Base-by-base conservation (phyloP, 2,113 vertebrate species). In the Nothoprocta perdicaria region DNA sequence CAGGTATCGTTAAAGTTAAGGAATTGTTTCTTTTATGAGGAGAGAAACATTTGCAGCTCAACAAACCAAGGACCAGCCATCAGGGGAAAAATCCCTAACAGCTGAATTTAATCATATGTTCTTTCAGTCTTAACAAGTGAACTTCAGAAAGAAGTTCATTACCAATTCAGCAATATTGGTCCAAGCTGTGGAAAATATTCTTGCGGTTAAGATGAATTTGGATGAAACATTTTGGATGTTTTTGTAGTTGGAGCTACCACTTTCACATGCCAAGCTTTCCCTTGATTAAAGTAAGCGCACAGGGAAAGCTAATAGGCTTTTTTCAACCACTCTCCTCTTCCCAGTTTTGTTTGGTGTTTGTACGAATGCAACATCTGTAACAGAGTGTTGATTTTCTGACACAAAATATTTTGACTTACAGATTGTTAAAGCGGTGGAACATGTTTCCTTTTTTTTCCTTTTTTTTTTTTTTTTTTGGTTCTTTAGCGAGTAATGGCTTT, bases 41-140 rank as follows among this genome's bases (percentile, higher is more conserved):
- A 92, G 43, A 92, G 89, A 92, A 93, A 81, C 87, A 92, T 91
- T 92, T 92, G 72, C 83, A 93, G 89, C 75, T 92, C 91, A 83
- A 90, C 66, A 87, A 96, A 88, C 66, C 89, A 86, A 61, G 86
- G 73, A 84, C 21, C 66, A 88, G 82, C 27, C 95, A 91, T 41
- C 22, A 81, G 91, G 89, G 93, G 87, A 88, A 94, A 92, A 10
- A 50, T 27, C 53, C 40, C 12, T 88, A 55, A 88, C 80, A 89
- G 86, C 87, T 89, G 95, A 94, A 57, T 87, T 92, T 78, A 92
- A 95, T 95, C 63, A 71, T 72, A 62, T 75, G 81, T 92, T 94
- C 82, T 58, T 90, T 84, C 46, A 2, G 1, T 68, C 71, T 80
- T 72, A 86, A 62, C 1, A 1, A 90, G 82, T 0, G 4, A 65